Base-by-base conservation (phyloP, 2,797 vertebrate species). In the Avahi laniger region DNA sequence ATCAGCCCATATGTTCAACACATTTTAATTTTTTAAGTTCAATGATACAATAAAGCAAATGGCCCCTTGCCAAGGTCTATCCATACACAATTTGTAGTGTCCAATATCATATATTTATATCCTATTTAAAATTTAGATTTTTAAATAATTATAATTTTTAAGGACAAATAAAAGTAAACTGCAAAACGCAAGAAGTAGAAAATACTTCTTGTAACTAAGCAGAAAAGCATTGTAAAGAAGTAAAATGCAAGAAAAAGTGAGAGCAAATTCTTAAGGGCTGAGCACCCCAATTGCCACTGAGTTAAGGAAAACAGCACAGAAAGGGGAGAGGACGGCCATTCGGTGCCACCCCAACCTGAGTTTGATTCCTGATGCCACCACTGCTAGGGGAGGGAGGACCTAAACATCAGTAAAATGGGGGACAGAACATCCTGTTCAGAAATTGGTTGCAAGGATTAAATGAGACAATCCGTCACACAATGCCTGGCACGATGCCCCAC, bases 11-110 rank as follows among this genome's bases (percentile, higher is more conserved):
- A 72, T 18, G n/a, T 38, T 89, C 46, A 67, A 46, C 30, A 76
- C 18, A 92, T 24, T 79, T 89, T 89, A 75, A 91, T 70, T 81
- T 93, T 91, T 82, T 54, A 93, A 90, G 30, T 59, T 85, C 57
- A 88, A 5, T n/a, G 1, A 30, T 67, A 87, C 33, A 85, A 67
- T n/a, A 92, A 43, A 93, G 43, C 59, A 91, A 95, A 84, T 0
- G 59, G 54, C 28, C 41, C 30, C 88, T 65, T 61, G 48, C 24
- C 48, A 69, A 76, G 69, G 46, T 24, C 91, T 80, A 89, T 65
- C 33, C 35, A 61, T 24, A 75, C 22, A 72, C 52, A 54, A 52
- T 83, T 79, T 33, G 5, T 78, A 93, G 38, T 46, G 35, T 90
- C 85, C 88, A 43, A 61, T 35, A 63, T 78, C n/a, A 69, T 69